A percentile compares a stretch with the other conserved stretches of the same genome.
phyloP scores from a whole-genome alignment of 2,888 invertebrate species.

The Halocaridina rubra region DNA sequence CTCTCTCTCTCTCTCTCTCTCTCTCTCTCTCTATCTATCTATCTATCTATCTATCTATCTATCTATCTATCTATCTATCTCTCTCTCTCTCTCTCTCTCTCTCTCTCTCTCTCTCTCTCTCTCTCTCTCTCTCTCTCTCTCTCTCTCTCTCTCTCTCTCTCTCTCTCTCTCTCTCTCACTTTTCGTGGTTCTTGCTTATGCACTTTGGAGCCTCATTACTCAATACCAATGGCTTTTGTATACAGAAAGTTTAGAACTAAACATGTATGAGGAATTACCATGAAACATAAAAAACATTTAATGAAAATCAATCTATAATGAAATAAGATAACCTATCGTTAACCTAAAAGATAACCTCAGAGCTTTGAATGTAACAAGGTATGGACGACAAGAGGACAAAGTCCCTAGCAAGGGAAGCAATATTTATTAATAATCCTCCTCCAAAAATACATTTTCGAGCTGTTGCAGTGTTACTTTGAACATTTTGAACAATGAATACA shows the following conservation, averaged over 20 bases:
- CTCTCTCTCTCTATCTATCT: too few species aligned
- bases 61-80: background rate
- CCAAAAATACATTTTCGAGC: too few species aligned
- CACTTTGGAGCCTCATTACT: background rate
- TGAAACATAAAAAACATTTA: background rate
- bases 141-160: background rate
- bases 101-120: background rate
- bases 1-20: background rate
- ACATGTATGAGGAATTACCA: background rate
- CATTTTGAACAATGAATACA: too few species aligned
- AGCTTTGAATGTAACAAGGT: too few species aligned
- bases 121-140: background rate
- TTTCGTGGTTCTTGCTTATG: background rate
- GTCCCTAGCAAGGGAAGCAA: too few species aligned
- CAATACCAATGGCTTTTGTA: constrained; percentile 14
- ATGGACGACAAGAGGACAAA: too few species aligned
- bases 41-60: background rate
- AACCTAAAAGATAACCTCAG: too few species aligned
- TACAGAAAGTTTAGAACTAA: constrained; percentile 15
- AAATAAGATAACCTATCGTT: background rate
- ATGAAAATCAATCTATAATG: background rate
- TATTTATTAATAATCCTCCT: too few species aligned
- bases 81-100: background rate
- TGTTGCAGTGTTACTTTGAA: too few species aligned
- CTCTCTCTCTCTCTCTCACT: background rate